Base-by-base conservation (phyloP, 2,113 vertebrate genomes). In the Noturus placidus region DNA sequence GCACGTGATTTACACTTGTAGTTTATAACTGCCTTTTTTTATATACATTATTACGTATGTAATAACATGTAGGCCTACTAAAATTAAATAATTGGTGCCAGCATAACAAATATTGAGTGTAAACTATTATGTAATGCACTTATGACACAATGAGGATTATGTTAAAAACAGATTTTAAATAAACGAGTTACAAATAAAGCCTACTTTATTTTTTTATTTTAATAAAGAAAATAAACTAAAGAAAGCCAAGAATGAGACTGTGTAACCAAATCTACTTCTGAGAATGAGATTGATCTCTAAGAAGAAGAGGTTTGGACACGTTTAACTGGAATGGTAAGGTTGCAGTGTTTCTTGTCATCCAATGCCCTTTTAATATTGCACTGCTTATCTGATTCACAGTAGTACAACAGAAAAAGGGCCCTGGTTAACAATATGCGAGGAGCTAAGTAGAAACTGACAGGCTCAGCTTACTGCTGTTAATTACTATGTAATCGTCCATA, bases 331-430 rank as follows among this genome's bases (percentile, higher is more conserved):
- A 78, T 59, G 65, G 88, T 54, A 81, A 6, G 78, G 33, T 63
- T 76, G 72, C 69, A 38, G 87, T 76, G 90, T 91, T 91, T 93
- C 93, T 93, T 96, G 96, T 95, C 94, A 96, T 95, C 97, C 97
- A 95, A 98, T 97, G 97, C 97, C 97, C 97, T 98, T 98, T 98
- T 98, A 97, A 97, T 97, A 98, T 98, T 98, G 97, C 97, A 97
- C 97, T 98, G 97, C 97, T 97, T 95, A 94, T 96, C 95, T 95
- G 95, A 96, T 94, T 95, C 94, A 97, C 97, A 98, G 97, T 97
- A 98, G 97, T 95, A 96, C 97, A 98, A 97, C 96, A 97, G 96
- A 96, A 98, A 97, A 97, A 97, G 97, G 95, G 96, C 97, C 94
- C 92, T 93, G 96, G 96, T 96, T 95, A 95, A 96, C 97, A 96